phyloP scores from a whole-genome alignment of 2,888 invertebrate genomes.

The Xylota segnis region DNA sequence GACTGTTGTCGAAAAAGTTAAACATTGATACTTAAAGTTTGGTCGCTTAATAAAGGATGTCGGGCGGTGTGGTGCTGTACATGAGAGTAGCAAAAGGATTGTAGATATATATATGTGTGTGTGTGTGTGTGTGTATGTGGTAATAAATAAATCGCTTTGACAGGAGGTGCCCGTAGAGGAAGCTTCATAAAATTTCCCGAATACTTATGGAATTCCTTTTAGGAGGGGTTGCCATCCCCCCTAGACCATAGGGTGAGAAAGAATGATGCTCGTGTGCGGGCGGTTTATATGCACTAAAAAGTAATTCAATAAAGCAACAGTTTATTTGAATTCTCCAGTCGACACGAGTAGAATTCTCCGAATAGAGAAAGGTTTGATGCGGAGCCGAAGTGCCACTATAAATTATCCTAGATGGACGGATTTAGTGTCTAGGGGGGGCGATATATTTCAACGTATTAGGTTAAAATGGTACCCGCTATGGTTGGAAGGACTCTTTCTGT shows the following conservation, averaged over 20 bases:
- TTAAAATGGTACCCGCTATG: constrained; percentile 1
- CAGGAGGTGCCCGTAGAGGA: constrained; percentile 60
- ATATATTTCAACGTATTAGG: constrained; percentile 64
- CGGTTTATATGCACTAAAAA: constrained; percentile 55
- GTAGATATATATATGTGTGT: no score
- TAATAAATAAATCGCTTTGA: constrained; percentile 76
- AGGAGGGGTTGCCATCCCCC: not conserved
- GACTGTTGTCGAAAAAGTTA: constrained; percentile 73
- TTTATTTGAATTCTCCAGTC: constrained; percentile 63
- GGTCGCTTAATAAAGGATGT: constrained; percentile 75
- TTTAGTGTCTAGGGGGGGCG: constrained; percentile 61
- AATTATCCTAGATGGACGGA: constrained; percentile 72
- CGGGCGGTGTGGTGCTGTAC: constrained; percentile 8
- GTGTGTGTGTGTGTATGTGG: constrained; percentile 25
- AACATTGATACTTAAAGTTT: constrained; percentile 75
- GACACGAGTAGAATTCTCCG: constrained; percentile 26
- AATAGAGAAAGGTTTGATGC: constrained; percentile 53
- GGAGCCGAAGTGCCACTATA: constrained; percentile 72
- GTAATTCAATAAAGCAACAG: constrained; percentile 76
- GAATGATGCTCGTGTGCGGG: constrained; percentile 40
- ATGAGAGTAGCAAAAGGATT: constrained; percentile 28
- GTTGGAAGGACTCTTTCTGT: constrained; percentile 6
- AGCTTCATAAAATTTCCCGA: constrained; percentile 71
- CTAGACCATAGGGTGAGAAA: not conserved
- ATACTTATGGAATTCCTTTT: constrained; percentile 64